A percentile compares a stretch with the other conserved stretches of the same genome.
Evolutionary conservation across 2,888 invertebrate species (phyloP).

Genomic region (Auanema freiburgensis): DNA sequence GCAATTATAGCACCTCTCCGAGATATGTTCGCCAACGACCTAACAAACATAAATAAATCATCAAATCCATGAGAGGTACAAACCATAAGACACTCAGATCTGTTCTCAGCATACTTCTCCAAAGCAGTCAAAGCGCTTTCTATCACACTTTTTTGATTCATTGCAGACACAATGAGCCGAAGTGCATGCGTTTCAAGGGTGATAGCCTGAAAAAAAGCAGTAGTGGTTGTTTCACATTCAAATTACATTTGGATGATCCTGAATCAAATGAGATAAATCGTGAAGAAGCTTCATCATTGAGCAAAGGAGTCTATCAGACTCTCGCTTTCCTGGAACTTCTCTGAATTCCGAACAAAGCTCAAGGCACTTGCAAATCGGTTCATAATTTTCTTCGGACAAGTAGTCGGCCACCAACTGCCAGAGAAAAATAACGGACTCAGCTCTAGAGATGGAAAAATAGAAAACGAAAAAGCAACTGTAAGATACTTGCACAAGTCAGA

Average conservation of each 20-base stretch:
- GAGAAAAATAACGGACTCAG: constrained; percentile 31
- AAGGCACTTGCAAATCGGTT: constrained; percentile 14
- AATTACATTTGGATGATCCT: constrained; percentile 29
- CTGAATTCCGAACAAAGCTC: constrained; percentile 6
- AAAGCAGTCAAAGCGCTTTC: constrained; percentile 27
- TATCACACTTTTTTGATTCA: constrained; percentile 5
- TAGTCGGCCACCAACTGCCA: constrained; percentile 44
- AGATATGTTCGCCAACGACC: constrained; percentile 27
- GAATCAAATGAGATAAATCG: constrained; percentile 39
- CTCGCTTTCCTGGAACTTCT: constrained; percentile 12
- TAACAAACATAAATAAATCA: constrained; percentile 11
- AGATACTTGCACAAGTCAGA: constrained; percentile 27
- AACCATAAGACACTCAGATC: constrained; percentile 27
- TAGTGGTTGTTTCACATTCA: too few species aligned
- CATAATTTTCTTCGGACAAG: constrained; percentile 29
- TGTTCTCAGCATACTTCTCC: constrained; percentile 29
- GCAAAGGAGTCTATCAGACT: constrained; percentile 29
- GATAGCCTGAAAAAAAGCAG: constrained; percentile 5
- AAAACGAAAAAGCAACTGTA: background rate
- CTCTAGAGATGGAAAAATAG: constrained; percentile 16
- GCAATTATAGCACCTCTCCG: constrained; percentile 29
- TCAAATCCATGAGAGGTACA: constrained; percentile 7
- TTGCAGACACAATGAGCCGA: background rate
- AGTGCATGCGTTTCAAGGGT: constrained; percentile 6
- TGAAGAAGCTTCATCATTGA: constrained; percentile 37